Conservation (phyloP, 2,113 vertebrate species). For the Athene cunicularia region DNA sequence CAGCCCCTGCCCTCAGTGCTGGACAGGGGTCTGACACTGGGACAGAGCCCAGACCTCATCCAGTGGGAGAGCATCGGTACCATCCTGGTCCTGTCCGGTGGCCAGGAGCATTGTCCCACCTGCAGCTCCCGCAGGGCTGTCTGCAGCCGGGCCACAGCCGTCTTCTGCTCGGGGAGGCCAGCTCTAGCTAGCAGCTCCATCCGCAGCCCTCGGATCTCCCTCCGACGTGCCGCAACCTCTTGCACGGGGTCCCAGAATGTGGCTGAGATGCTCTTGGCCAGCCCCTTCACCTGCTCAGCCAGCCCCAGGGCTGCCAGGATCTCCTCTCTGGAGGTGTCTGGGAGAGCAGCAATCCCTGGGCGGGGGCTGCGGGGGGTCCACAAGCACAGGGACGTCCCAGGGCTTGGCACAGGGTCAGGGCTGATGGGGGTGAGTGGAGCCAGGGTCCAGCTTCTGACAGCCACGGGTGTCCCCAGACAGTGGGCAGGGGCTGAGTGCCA, state of each 20-base stretch:
- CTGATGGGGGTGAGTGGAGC: not conserved
- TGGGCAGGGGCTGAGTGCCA: rapidly evolving
- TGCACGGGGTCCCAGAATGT: constrained; percentile 71
- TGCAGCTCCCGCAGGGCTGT: constrained; percentile 77
- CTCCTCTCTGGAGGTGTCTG: constrained; percentile 46
- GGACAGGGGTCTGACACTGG: not conserved
- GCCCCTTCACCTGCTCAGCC: constrained; percentile 48
- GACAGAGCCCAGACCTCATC: not conserved
- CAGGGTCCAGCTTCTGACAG: rapidly evolving
- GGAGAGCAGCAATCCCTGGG: not conserved
- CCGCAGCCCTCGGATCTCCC: constrained; percentile 66
- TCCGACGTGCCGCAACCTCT: constrained; percentile 31
- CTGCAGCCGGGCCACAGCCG: constrained; percentile 56
- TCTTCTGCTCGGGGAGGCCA: not conserved
- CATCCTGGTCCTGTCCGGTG: not conserved
- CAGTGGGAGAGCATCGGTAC: rapidly evolving
- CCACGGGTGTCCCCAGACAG: rapidly evolving
- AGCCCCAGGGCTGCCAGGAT: constrained; percentile 59
- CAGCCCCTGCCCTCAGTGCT: not conserved
- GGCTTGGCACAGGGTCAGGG: not conserved
- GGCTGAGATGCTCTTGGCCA: constrained; percentile 62
- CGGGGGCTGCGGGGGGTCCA: no score
- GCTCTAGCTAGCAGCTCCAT: constrained; percentile 59
- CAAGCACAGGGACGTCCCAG: rapidly evolving
- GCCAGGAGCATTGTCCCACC: constrained; percentile 51